Conservation (phyloP, 2,797 vertebrate species). For the Sebastes kiyomatsui region DNA sequence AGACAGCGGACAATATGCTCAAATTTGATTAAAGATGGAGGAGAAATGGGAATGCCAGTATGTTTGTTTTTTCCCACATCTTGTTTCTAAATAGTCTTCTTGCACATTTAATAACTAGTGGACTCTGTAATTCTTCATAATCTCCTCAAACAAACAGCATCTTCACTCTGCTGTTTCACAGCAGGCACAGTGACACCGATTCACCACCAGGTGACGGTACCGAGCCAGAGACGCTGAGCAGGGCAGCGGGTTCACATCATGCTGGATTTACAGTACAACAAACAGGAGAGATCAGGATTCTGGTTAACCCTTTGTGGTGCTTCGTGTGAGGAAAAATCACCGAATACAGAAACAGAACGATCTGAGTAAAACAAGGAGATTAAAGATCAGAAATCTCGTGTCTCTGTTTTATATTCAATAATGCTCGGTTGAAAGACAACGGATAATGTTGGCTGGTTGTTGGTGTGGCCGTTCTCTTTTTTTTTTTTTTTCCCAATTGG, state of each 20-base stretch:
- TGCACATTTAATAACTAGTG: neutral
- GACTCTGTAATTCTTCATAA: neutral
- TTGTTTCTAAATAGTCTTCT: no score
- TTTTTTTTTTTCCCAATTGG: no score
- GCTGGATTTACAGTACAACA: constrained; percentile 4
- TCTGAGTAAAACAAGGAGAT: neutral
- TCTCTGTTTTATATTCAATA: neutral
- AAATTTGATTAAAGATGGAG: neutral
- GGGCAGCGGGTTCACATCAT: constrained; percentile 38
- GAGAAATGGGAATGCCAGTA: neutral
- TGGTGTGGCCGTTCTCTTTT: neutral
- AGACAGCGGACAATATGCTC: neutral
- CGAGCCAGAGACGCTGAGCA: neutral
- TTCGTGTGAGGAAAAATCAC: neutral
- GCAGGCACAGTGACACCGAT: neutral
- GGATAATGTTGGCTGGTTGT: neutral
- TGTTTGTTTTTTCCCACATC: neutral
- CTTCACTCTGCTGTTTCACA: neutral
- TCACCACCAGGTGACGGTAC: constrained; percentile 35
- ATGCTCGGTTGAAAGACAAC: neutral
- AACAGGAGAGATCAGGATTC: constrained; percentile 7
- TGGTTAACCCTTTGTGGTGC: constrained; percentile 44
- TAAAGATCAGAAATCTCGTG: neutral
- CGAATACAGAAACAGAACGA: neutral
- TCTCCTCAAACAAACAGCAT: neutral